Conservation (phyloP, 2,113 vertebrate species). For the Macrotus californicus region DNA sequence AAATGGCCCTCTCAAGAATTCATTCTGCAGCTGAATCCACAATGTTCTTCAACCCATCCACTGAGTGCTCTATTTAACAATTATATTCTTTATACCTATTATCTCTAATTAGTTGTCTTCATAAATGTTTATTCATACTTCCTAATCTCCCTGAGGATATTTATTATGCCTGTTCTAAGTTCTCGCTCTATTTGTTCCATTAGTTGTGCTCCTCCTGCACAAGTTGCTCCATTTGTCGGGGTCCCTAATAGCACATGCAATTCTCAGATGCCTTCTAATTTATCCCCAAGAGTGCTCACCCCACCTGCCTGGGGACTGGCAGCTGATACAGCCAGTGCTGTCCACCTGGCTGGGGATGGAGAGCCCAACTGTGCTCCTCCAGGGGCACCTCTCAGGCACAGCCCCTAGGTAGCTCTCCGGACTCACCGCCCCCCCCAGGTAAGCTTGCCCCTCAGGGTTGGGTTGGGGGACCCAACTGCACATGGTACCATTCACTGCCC, state of each 20-base stretch:
- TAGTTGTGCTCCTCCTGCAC: not conserved
- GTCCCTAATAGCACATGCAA: not conserved
- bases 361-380: not conserved
- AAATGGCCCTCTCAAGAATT: not conserved
- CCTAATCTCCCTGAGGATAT: not conserved
- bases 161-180: not conserved
- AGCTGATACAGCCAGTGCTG: too few species aligned
- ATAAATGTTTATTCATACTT: not conserved
- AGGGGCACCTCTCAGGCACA: not conserved
- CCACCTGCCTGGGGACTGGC: accelerated
- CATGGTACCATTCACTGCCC: accelerated
- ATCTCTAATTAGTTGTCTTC: not conserved
- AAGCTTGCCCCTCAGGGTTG: not conserved
- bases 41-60: not conserved
- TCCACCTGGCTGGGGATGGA: not conserved
- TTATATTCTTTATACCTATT: not conserved
- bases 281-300: too few species aligned
- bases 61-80: not conserved
- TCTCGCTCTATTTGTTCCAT: not conserved
- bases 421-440: not conserved
- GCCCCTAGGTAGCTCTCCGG: not conserved
- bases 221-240: not conserved
- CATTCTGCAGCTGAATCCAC: not conserved
- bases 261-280: not conserved
- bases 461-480: accelerated